These are phyloP conservation scores for Piezodorus guildinii DNA, from an alignment of 1,140 invertebrate species.

Conservation along the genomic window DNA sequence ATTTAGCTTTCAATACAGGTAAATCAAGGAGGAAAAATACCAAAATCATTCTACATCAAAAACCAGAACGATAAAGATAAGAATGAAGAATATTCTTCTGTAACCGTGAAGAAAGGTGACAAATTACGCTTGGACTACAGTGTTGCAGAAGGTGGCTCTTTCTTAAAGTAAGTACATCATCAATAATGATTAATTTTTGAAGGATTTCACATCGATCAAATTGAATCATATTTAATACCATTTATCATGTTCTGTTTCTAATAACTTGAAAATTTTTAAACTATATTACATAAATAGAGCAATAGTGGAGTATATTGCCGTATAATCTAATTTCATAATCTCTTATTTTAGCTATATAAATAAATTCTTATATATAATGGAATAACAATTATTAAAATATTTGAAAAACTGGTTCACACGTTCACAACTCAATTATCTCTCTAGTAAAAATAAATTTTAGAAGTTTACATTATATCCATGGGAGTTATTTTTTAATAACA, in stretches of 20 bases:
- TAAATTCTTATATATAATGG: too few relatives aligned
- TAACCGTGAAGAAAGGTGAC: slow-evolving; percentile 59
- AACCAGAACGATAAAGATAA: slow-evolving; percentile 37
- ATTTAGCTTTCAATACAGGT: slow-evolving; percentile 38
- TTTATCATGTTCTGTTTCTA: neutral
- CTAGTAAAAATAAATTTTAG: too few relatives aligned
- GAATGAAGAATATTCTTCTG: slow-evolving; percentile 47
- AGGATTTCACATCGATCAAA: neutral
- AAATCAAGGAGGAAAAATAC: slow-evolving; percentile 64
- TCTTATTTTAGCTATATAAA: too few relatives aligned
- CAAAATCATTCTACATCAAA: slow-evolving; percentile 54
- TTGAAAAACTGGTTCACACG: too few relatives aligned
- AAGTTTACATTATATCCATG: too few relatives aligned
- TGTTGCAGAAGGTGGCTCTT: slow-evolving; percentile 46
- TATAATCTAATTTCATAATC: too few relatives aligned
- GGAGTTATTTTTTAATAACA: too few relatives aligned
- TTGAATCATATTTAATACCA: too few relatives aligned
- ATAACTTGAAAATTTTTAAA: neutral
- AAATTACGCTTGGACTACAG: slow-evolving; percentile 55
- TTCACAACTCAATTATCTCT: too few relatives aligned
- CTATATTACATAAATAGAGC: neutral
- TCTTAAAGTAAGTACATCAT: slow-evolving; percentile 45
- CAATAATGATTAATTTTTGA: neutral
- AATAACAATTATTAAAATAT: too few relatives aligned
- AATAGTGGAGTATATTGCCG: neutral